Base-by-base conservation (phyloP, 2,888 invertebrate genomes). In the Macrophya annulata region DNA sequence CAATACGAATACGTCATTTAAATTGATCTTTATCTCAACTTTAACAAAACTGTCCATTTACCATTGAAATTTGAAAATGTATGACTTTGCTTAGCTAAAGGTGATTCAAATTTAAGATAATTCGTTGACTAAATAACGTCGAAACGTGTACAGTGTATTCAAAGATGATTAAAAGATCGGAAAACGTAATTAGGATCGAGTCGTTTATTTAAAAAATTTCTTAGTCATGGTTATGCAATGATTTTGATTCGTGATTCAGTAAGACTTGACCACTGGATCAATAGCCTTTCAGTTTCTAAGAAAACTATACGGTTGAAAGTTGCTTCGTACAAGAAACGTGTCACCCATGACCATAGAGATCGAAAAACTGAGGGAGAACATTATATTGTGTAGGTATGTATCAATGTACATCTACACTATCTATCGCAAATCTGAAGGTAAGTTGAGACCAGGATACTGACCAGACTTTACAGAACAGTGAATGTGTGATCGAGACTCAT, bases 391-490 rank as follows among this genome's bases (percentile, higher is more conserved):
- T 3, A 31, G 9, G 9, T 62, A 62, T n/a, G 62, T 21, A 25
- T 62, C 21, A 10, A 62, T n/a, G 31, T 15, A 40, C n/a, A 72
- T 62, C 62, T 25, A 72, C 1, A n/a, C 71, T 72, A 25, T 62
- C n/a, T 17, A 17, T 31, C 31, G 77, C 51, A 82, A 25, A 62
- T 74, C 25, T 31, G 25, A 85, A 68, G 51, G 48, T 59, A 45
- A 74, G 45, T 59, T 37, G 62, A 25, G 51, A 51, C 51, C 40
- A 55, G 51, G 77, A 88, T 89, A 93, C 95, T 94, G 95, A 99
- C 99, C 99, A 95, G 99, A 98, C 95, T 98, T 99, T 87, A 99
- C 99, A 86, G 99, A 99, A 94, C 98, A 99, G 94, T 99, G 99
- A 91, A 99, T 98, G 94, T 99, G 98, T 21, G 97, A 97, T 89